Evolutionary conservation across 2,888 invertebrate species (phyloP).

Genomic region (Timema podura): DNA sequence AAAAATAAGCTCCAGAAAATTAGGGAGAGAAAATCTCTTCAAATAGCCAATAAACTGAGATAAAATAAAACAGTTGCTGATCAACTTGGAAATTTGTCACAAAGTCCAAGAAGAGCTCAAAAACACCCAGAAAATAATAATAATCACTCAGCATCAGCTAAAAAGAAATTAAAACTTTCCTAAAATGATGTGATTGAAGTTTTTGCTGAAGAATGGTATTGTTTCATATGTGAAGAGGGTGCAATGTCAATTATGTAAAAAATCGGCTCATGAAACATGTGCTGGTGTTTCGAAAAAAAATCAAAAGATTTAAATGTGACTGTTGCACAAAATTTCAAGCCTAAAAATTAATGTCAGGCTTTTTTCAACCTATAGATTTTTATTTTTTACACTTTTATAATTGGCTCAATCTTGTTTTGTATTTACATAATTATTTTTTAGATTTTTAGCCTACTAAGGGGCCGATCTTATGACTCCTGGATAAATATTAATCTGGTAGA

Average conservation of each 20-base stretch:
- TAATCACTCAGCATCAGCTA: not conserved
- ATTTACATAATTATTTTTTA: too few species aligned
- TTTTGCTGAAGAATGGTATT: not conserved
- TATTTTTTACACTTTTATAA: too few species aligned
- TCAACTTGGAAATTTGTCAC: not conserved
- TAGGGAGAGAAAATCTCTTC: not conserved
- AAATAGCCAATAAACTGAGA: too few species aligned
- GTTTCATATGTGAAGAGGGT: slow-evolving; percentile 14
- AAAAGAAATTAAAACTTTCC: not conserved
- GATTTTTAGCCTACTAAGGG: too few species aligned
- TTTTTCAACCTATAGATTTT: too few species aligned
- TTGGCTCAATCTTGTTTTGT: too few species aligned
- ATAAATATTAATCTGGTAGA: too few species aligned
- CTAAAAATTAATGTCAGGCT: too few species aligned
- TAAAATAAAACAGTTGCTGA: too few species aligned
- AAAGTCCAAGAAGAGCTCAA: not conserved
- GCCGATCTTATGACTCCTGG: too few species aligned
- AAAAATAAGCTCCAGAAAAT: not conserved
- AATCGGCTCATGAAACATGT: slow-evolving; percentile 17
- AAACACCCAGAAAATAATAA: not conserved
- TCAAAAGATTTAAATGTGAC: not conserved
- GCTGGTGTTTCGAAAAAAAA: not conserved
- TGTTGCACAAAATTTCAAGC: not conserved
- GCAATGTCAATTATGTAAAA: not conserved
- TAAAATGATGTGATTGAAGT: not conserved